Base-by-base conservation (phyloP, 1,140 invertebrate genomes). In the Drosophila ananassae region DNA sequence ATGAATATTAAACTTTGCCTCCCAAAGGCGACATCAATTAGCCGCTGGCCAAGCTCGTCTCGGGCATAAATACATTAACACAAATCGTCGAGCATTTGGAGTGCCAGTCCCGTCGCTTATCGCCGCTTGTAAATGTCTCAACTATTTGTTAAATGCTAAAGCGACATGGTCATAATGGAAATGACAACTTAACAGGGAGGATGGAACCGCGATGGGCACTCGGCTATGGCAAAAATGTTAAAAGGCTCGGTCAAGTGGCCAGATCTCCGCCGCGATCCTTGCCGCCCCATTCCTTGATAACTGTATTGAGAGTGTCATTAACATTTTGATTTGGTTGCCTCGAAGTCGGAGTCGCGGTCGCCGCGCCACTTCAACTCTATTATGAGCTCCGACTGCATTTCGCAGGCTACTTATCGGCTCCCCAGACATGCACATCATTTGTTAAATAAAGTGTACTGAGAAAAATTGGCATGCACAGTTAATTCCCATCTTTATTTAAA, bases 71-170 rank as follows among this genome's bases (percentile, higher is more conserved):
- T 66, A 89, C 83, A 87, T 87, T 87, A 87, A 80, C 81, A 82
- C 82, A 85, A 87, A 87, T 85, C 77, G 75, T 13, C 63, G 64
- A 52, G 61, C 66, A 81, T 85, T 77, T 60, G 57, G 63, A 63
- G 75, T 72, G 74, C 28, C 48, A 28, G 44, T 12, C 17, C 60
- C 22, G 17, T 2, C 37, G 60, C 54, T 89, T 89, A 89, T 89
- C 83, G 79, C 30, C 39, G 48, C 89, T 89, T 90, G 89, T 90
- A 90, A 90, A 90, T 90, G 89, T 90, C 89, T 90, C 89, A 90
- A 90, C 89, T 90, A 90, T 90, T 90, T 90, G 89, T 90, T 90
- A 90, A 90, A 90, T 90, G 83, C 79, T 90, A 90, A 90, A 90
- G 84, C 89, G 89, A 90, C 89, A 90, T 89, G 83, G 72, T 83